phyloP scores from a whole-genome alignment of 2,888 invertebrate species.

The Phyllotreta cruciferae region DNA sequence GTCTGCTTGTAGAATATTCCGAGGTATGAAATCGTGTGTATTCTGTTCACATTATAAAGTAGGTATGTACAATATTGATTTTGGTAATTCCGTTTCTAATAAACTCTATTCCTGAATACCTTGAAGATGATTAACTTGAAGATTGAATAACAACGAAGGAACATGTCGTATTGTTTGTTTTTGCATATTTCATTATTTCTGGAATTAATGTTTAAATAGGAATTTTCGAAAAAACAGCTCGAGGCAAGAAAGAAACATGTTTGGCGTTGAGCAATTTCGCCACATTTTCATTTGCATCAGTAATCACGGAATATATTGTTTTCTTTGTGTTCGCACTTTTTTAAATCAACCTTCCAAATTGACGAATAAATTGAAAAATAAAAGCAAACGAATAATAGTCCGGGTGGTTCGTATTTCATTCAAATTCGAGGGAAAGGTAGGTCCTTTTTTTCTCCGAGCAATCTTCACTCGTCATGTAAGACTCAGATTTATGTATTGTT shows the following conservation, averaged over 20 bases:
- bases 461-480: background rate
- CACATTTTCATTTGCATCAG: constrained; percentile 1
- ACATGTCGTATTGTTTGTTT: too few species aligned
- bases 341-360: constrained; percentile 6
- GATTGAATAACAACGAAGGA: too few species aligned
- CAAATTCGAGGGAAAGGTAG: background rate
- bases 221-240: too few species aligned
- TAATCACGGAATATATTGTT: background rate
- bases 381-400: background rate
- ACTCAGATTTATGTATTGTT: constrained; percentile 5
- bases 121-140: too few species aligned
- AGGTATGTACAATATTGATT: too few species aligned
- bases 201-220: too few species aligned
- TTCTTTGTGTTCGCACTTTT: background rate
- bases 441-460: background rate
- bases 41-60: too few species aligned
- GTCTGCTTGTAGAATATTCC: too few species aligned
- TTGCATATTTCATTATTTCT: too few species aligned
- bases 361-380: constrained; percentile 6
- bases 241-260: background rate
- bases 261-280: background rate
- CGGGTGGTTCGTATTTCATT: background rate
- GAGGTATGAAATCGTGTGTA: too few species aligned
- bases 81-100: too few species aligned
- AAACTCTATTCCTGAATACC: too few species aligned